Evolutionary conservation across 2,113 vertebrate genomes (phyloP), one percentile per base, ranked within the genome.

Genomic region (Saimiri boliviensis): DNA sequence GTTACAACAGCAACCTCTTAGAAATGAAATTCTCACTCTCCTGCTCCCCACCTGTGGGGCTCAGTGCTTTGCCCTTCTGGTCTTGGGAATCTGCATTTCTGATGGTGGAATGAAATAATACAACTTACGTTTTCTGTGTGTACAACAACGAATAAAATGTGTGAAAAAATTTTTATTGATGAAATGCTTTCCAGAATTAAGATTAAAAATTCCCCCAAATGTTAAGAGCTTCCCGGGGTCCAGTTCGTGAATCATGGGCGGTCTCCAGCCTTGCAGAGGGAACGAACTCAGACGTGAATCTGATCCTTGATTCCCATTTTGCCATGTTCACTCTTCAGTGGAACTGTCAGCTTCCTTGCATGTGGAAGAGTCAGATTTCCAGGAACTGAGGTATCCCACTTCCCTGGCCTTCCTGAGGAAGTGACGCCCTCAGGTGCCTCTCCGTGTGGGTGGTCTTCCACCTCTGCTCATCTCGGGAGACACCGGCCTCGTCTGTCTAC

Each of bases 391-490:
- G 30, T 20, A 2, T 11, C 12, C 27, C 16, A 20, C 45, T 19
- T 79, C 14, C 8, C 14, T 11, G 10, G 1, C 9, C 47, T 8
- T 45, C 2, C 10, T 0, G 1, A 60, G 45, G 42, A 42, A 0
- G 16, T 10, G 21, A 12, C 58, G 63, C 6, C 0, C 2, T 0
- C 8, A 14, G 52, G 5, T 10, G 19, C 10, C 0, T 2, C 32
- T 77, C 40, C 37, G 1, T 3, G 32, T 1, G 0, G 30, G 37
- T n/a, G n/a, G n/a, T 13, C n/a, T 2, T 0, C 12, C 19, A 17
- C 42, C 3, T 5, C 25, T 17, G 66, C 12, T 71, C 4, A 14
- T n/a, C 56, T 47, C 16, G 20, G 32, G 35, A 11, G 8, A 77
- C 2, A 1, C 0, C 0, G 23, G 19, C 4, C 1, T 23, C 8